Percentiles rank a stretch among this genome's conserved stretches.
Conservation (phyloP, 1,140 invertebrate genomes). For the Bombus superbus region DNA sequence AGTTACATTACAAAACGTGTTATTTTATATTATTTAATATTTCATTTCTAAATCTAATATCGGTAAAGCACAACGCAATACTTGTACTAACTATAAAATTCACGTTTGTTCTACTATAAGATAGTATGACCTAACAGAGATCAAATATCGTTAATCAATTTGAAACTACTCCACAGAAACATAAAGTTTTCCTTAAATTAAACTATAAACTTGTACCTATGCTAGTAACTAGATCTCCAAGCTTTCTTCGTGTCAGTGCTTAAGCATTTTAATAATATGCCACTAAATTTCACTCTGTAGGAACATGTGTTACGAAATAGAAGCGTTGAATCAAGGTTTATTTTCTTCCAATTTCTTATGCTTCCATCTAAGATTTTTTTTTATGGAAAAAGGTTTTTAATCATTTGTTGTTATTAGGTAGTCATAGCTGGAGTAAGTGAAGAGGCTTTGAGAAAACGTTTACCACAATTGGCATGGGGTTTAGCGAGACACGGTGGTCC, state of each 20-base stretch:
- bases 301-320: not conserved
- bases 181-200: not conserved
- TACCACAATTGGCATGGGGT: slow-evolving; percentile 83
- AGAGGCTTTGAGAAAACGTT: slow-evolving; percentile 78
- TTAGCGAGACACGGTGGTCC: slow-evolving; percentile 85
- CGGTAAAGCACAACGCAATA: not conserved
- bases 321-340: not conserved
- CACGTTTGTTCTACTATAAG: not conserved
- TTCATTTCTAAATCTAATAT: not conserved
- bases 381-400: not conserved
- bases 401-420: slow-evolving; percentile 63
- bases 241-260: not conserved
- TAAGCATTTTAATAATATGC: not conserved
- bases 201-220: not conserved
- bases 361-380: not conserved
- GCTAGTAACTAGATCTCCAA: not conserved
- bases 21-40: not conserved
- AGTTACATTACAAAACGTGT: not conserved
- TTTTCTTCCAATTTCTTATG: not conserved
- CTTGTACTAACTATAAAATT: not conserved
- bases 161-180: not conserved
- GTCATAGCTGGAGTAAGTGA: slow-evolving; percentile 76
- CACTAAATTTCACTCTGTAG: not conserved
- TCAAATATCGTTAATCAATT: not conserved
- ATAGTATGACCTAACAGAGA: not conserved